Evolutionary conservation across 1,140 invertebrate genomes (phyloP), one percentile per base, ranked within the genome.

Genomic region (Drosophila dunni): DNA sequence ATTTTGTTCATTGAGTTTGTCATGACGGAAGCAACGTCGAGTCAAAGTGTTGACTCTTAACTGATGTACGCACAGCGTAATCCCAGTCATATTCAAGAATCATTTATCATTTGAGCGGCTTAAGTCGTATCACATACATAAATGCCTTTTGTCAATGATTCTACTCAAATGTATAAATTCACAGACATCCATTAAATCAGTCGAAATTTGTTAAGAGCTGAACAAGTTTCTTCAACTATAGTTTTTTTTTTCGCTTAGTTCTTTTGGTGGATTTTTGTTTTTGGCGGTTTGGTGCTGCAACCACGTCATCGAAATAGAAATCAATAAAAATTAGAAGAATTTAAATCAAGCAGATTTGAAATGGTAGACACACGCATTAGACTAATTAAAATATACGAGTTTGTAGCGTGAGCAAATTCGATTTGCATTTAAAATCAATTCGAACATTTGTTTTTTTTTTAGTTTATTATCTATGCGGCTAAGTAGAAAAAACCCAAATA

Each of bases 381-480:
- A 77, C 76, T 85, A 81, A 86, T 86, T 86, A 83, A 89, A 71
- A 79, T 75, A 86, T 73, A 77, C 68, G 61, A 75, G 74, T 57
- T 72, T 71, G 61, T 62, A 51, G 61, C 67, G 68, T 74, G 78
- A 71, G 69, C 69, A 69, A 79, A 77, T 79, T 73, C 62, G 76
- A 86, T 86, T 86, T 86, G 83, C 83, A 86, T 86, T 83, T 86
- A 73, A 85, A 85, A 85, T 82, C 68, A 50, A 82, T 82, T 77
- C 76, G 66, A 40, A 77, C 74, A 67, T 71, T 36, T 29, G 24
- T 29, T 29, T 29, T 29, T 29, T 20, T 29, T 29, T 29, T 29
- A 4, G 3, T 29, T 29, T 29, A 29, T 51, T 40, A 72, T 81
- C 42, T 62, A 67, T 53, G 63, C 13, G 54, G 79, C 76, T 73